Percentiles rank a stretch among this genome's conserved stretches.
phyloP scores from a whole-genome alignment of 2,888 invertebrate genomes.

The Drosophila multiciliata region DNA sequence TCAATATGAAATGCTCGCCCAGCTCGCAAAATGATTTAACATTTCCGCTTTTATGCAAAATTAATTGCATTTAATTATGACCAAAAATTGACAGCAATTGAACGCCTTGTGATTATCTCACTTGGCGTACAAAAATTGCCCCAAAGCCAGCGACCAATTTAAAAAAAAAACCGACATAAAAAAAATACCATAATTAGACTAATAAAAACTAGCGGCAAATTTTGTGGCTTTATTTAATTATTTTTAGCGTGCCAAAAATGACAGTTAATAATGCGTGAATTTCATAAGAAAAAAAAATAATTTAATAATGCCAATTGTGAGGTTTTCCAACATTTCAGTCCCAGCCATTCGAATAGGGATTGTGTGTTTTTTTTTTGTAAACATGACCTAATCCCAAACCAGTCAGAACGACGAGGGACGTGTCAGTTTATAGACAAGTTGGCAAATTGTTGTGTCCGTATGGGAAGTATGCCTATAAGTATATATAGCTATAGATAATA shows the following conservation, averaged over 20 bases:
- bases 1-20: conserved; percentile 48
- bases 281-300: conserved; percentile 32
- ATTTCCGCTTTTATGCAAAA: conserved; percentile 76
- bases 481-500: conserved; percentile 22
- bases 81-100: conserved; percentile 58
- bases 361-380: not conserved
- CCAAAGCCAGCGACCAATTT: conserved; percentile 12
- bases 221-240: conserved; percentile 15
- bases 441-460: conserved; percentile 32
- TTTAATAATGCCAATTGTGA: conserved; percentile 68
- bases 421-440: conserved; percentile 51
- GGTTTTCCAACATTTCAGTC: conserved; percentile 34
- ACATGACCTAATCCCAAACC: conserved; percentile 17
- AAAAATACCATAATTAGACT: conserved; percentile 3
- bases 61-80: conserved; percentile 74
- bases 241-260: conserved; percentile 16
- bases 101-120: conserved; percentile 58
- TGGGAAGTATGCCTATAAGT: conserved; percentile 31
- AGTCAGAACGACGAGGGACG: conserved; percentile 19
- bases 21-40: conserved; percentile 45
- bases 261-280: conserved; percentile 30
- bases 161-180: not conserved
- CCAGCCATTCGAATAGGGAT: conserved; percentile 8
- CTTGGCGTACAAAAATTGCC: conserved; percentile 25
- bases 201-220: conserved; percentile 15